Percentiles rank a stretch among this genome's conserved stretches.
Evolutionary conservation across 1,140 invertebrate species (phyloP).

Genomic region (Saccostrea echinata): DNA sequence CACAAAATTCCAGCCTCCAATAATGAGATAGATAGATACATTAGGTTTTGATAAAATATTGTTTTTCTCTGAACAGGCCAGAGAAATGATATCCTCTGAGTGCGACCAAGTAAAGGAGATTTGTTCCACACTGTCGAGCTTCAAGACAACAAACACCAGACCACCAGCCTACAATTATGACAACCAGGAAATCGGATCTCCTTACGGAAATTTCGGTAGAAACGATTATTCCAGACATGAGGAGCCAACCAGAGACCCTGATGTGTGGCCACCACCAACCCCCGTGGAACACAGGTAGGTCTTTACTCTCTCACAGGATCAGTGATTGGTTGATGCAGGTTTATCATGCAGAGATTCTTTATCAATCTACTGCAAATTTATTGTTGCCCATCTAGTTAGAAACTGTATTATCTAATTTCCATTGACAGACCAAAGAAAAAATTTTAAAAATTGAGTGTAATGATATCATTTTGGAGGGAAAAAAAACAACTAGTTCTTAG

Average conservation of each 20-base stretch:
- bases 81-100: slow-evolving; percentile 93
- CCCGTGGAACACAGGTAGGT: slow-evolving; percentile 88
- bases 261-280: slow-evolving; percentile 93
- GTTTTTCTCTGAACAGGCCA: slow-evolving; percentile 84
- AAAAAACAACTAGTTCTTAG: not conserved
- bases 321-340: too few species aligned
- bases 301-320: too few species aligned
- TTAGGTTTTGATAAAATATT: not conserved
- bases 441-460: not conserved
- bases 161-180: slow-evolving; percentile 41
- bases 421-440: not conserved
- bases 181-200: slow-evolving; percentile 61
- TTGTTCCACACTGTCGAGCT: slow-evolving; percentile 85
- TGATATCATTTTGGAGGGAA: not conserved
- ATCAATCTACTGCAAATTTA: too few species aligned
- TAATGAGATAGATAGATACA: not conserved
- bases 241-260: slow-evolving; percentile 84
- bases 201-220: slow-evolving; percentile 53
- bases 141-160: slow-evolving; percentile 82
- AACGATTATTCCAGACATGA: slow-evolving; percentile 80
- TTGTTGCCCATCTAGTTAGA: too few species aligned
- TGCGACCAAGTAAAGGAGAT: slow-evolving; percentile 94
- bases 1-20: not conserved
- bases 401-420: too few species aligned
- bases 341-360: too few species aligned